Conservation (phyloP, 2,113 vertebrate species). For the Cyprinus carpio region DNA sequence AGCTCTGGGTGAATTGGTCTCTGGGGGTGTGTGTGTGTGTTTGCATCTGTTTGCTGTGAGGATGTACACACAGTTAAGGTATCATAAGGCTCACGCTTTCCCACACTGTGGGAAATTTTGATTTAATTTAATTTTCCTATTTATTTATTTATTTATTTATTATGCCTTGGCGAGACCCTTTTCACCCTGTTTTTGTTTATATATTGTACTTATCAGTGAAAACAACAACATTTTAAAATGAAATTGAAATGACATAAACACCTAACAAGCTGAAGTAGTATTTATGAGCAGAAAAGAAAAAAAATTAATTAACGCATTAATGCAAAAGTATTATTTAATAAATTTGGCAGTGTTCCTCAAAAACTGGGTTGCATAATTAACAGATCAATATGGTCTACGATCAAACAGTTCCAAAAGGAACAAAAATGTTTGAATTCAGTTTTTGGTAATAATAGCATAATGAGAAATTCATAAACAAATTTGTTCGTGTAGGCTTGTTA, state of each 20-base stretch:
- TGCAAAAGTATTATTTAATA: not conserved
- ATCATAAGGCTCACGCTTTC: slow-evolving; percentile 10
- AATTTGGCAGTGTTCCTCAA: not conserved
- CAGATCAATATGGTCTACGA: not conserved
- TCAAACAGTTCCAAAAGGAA: too few relatives aligned
- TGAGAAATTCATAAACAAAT: too few relatives aligned
- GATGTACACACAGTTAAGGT: slow-evolving; percentile 10
- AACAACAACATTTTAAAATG: not conserved
- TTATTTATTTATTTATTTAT: slow-evolving; percentile 21
- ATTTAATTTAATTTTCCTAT: not conserved
- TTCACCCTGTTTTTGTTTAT: not conserved
- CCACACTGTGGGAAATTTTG: slow-evolving; percentile 6
- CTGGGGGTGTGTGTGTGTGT: slow-evolving; percentile 1
- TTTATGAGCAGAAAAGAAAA: not conserved
- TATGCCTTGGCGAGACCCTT: not conserved
- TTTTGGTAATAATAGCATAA: too few relatives aligned
- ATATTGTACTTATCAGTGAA: not conserved
- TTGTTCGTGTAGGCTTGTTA: too few relatives aligned
- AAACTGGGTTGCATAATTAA: not conserved
- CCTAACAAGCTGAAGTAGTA: not conserved
- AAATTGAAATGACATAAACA: not conserved
- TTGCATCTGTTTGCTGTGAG: not conserved
- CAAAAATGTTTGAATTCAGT: too few relatives aligned
- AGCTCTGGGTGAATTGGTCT: slow-evolving; percentile 20
- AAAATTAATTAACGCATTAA: not conserved